These are phyloP conservation scores for Spisula solida DNA, from an alignment of 2,888 invertebrate species.

Conservation along the genomic window DNA sequence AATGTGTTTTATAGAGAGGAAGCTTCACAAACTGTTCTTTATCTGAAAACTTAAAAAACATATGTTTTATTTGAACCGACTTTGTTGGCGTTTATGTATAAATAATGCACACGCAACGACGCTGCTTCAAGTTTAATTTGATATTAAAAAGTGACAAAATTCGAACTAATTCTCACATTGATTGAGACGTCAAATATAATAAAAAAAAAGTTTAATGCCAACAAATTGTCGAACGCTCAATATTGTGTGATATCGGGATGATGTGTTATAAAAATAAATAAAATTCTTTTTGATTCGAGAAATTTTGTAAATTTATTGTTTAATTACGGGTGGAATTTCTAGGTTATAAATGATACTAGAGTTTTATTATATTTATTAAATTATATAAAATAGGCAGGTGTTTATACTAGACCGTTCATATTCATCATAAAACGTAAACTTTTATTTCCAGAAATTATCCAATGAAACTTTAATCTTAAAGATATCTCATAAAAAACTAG, in stretches of 20 bases:
- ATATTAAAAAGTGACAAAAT: conserved; percentile 25
- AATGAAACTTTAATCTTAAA: not conserved
- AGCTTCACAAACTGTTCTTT: not conserved
- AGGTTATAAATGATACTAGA: conserved; percentile 33
- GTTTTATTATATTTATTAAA: conserved; percentile 52
- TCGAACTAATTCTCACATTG: not conserved
- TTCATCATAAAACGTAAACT: not conserved
- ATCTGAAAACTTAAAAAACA: not conserved
- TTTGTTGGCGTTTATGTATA: conserved; percentile 8
- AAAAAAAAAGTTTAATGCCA: conserved; percentile 37
- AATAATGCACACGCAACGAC: conserved; percentile 20
- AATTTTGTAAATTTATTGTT: conserved; percentile 21
- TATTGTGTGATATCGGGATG: conserved; percentile 43
- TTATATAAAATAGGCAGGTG: conserved; percentile 55
- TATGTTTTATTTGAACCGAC: not conserved
- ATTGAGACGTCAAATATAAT: conserved; percentile 33
- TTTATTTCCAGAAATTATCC: conserved; percentile 15
- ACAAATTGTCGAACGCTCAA: not conserved
- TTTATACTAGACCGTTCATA: not conserved
- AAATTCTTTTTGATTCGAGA: conserved; percentile 53
- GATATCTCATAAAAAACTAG: not conserved
- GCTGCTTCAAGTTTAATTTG: not conserved
- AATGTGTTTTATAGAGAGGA: not conserved
- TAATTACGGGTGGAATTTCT: conserved; percentile 43
- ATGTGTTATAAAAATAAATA: conserved; percentile 42